Evolutionary conservation across 1,140 invertebrate species (phyloP).

Genomic region (Agrypnia vestita): DNA sequence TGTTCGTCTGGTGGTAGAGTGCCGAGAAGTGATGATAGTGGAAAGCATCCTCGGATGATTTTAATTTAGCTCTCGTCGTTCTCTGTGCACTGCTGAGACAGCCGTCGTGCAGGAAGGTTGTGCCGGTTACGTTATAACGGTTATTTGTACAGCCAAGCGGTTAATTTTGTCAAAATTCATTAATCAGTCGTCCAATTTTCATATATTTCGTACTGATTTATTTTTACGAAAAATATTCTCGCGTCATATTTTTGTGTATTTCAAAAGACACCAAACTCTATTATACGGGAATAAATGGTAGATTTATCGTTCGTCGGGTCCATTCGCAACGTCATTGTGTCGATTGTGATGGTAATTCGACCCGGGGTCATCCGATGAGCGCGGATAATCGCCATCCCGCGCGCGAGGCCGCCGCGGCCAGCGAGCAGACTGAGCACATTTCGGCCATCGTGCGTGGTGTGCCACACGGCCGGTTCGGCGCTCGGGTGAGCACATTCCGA

Average conservation of each 20-base stretch:
- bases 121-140: background rate
- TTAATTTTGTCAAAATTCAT: too few species aligned
- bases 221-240: too few species aligned
- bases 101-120: conserved; percentile 9
- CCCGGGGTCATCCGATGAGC: conserved; percentile 30
- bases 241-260: conserved; percentile 1
- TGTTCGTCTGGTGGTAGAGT: background rate
- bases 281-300: too few species aligned
- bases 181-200: too few species aligned
- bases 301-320: too few species aligned
- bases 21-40: background rate
- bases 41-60: background rate
- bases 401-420: conserved; percentile 13
- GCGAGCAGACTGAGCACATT: background rate
- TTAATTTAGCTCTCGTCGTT: background rate
- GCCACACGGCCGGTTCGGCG: conserved; percentile 25
- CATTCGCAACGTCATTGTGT: background rate
- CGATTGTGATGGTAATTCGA: conserved; percentile 33
- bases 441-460: conserved; percentile 14
- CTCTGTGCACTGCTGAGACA: conserved; percentile 2
- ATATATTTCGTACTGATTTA: too few species aligned
- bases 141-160: too few species aligned
- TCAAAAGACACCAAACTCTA: too few species aligned
- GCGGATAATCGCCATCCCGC: conserved; percentile 1
- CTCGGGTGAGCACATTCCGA: conserved; percentile 25